Conservation (phyloP, 1,140 invertebrate genomes). For the Nephotettix cincticeps region DNA sequence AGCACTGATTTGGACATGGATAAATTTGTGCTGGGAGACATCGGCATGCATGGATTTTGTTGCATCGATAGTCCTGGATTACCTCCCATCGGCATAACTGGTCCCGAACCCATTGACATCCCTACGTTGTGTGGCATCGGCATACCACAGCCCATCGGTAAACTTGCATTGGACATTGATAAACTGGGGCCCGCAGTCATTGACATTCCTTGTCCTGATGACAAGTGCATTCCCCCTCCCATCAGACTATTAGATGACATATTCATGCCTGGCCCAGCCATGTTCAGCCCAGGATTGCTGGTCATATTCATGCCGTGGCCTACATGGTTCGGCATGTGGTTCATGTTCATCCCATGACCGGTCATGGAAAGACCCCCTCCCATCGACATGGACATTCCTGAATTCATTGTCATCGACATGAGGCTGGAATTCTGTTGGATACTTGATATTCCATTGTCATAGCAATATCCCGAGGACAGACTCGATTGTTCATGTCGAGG, state of each 20-base stretch:
- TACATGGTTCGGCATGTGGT: too few species aligned
- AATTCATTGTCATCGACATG: neutral
- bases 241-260: neutral
- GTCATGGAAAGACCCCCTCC: neutral
- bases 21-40: conserved; percentile 9
- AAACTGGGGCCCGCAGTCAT: neutral
- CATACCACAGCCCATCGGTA: neutral
- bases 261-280: neutral
- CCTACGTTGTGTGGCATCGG: neutral
- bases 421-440: neutral
- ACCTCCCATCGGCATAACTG: neutral
- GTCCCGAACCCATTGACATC: neutral
- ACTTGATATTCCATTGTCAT: conserved; percentile 10
- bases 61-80: neutral
- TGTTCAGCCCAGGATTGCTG: too few species aligned
- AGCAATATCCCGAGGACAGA: neutral
- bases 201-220: neutral
- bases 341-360: too few species aligned
- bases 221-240: neutral
- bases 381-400: neutral
- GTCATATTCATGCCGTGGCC: neutral
- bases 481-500: conserved; percentile 9
- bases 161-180: neutral
- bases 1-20: neutral
- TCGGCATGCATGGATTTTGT: conserved; percentile 1